Conservation (phyloP, 2,797 vertebrate genomes). For the Melanotaenia pygmaea region DNA sequence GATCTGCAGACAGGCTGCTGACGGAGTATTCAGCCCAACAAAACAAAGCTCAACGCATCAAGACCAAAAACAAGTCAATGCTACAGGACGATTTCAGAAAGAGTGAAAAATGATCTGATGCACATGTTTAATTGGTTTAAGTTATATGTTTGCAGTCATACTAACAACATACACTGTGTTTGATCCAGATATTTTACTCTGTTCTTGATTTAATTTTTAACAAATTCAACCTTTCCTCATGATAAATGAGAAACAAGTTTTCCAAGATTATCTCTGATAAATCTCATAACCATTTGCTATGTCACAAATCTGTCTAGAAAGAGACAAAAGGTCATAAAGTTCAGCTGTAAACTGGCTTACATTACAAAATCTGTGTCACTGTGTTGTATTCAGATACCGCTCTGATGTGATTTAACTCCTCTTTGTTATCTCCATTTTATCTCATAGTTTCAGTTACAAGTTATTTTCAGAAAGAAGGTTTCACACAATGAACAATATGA, state of each 20-base stretch:
- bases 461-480: neutral
- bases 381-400: neutral
- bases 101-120: neutral
- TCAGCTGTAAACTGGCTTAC: neutral
- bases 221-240: constrained; percentile 6
- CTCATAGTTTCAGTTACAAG: neutral
- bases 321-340: constrained; percentile 1
- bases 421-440: neutral
- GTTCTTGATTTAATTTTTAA: neutral
- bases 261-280: constrained; percentile 3
- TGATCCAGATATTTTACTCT: neutral
- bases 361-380: neutral
- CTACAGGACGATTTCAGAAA: constrained; percentile 1
- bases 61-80: constrained; percentile 40
- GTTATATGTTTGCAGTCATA: neutral
- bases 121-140: neutral
- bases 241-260: constrained; percentile 11
- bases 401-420: neutral
- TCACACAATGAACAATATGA: neutral
- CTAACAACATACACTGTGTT: neutral
- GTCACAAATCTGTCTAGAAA: neutral
- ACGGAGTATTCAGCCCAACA: constrained; percentile 54
- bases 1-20: constrained; percentile 70
- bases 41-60: constrained; percentile 46
- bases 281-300: neutral